These are phyloP conservation scores for Strigamia crassipes DNA, from an alignment of 2,888 invertebrate species.

Conservation along the genomic window DNA sequence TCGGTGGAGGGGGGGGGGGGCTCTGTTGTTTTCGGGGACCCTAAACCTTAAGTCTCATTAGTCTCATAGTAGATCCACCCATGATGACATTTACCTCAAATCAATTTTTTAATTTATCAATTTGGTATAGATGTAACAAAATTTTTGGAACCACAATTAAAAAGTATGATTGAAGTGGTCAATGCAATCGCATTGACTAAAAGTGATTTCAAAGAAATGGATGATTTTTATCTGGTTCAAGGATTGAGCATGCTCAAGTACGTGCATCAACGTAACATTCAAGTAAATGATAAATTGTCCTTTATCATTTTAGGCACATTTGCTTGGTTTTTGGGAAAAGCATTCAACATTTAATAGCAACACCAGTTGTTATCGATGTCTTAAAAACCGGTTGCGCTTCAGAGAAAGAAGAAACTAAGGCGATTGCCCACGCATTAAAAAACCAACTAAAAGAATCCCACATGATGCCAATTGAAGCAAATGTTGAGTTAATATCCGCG, in stretches of 20 bases:
- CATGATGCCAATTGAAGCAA: neutral
- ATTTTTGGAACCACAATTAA: neutral
- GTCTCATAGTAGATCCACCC: too few species aligned
- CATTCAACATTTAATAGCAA: neutral
- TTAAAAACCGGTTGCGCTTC: neutral
- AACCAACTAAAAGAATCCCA: neutral
- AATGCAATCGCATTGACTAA: neutral
- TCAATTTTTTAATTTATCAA: neutral
- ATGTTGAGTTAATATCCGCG: too few species aligned
- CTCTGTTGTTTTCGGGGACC: too few species aligned
- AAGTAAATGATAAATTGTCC: neutral
- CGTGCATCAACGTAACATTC: neutral
- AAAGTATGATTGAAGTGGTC: neutral
- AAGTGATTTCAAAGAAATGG: neutral
- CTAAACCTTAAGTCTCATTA: too few species aligned
- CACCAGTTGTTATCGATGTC: neutral
- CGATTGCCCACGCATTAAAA: neutral
- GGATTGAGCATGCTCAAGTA: neutral
- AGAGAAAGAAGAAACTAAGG: neutral
- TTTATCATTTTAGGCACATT: neutral
- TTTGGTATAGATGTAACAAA: neutral
- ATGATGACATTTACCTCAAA: neutral
- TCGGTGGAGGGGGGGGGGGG: too few species aligned
- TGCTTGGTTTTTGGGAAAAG: neutral
- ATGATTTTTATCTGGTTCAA: slow-evolving; percentile 1